A percentile compares a stretch with the other conserved stretches of the same genome.
phyloP scores from a whole-genome alignment of 2,113 vertebrate genomes.

The Paracanthobrama guichenoti region DNA sequence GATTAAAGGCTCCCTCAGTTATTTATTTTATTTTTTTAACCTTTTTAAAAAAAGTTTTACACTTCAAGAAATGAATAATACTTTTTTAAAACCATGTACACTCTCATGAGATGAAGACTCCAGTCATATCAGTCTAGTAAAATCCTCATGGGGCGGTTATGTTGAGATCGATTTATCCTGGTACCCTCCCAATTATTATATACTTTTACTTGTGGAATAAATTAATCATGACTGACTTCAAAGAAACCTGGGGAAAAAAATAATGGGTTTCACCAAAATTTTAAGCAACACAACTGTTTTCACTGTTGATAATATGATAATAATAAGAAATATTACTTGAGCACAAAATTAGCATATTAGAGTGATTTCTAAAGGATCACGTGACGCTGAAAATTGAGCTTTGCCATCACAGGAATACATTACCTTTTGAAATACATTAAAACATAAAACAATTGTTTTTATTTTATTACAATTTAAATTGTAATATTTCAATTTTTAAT shows the following conservation, averaged over 20 bases:
- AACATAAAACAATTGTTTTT: neutral
- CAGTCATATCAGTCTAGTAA: neutral
- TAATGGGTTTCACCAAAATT: accelerated
- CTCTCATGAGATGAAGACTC: neutral
- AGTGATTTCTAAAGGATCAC: neutral
- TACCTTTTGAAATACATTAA: neutral
- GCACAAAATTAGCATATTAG: neutral
- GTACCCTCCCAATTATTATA: neutral
- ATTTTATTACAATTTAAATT: neutral
- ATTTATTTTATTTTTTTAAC: neutral
- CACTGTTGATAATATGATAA: neutral
- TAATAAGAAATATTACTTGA: neutral
- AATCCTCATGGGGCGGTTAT: too few species aligned
- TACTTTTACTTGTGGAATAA: neutral
- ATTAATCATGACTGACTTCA: neutral
- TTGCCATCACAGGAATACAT: neutral
- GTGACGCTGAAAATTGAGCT: neutral
- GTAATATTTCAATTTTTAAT: neutral
- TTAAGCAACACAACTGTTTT: too few species aligned
- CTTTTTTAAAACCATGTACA: neutral
- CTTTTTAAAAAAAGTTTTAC: neutral
- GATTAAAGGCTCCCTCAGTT: neutral
- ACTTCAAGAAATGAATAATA: neutral
- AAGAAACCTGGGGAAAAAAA: too few species aligned
- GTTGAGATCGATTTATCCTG: too few species aligned